Conservation (phyloP, 1,140 invertebrate species). For the Monomorium pharaonis region DNA sequence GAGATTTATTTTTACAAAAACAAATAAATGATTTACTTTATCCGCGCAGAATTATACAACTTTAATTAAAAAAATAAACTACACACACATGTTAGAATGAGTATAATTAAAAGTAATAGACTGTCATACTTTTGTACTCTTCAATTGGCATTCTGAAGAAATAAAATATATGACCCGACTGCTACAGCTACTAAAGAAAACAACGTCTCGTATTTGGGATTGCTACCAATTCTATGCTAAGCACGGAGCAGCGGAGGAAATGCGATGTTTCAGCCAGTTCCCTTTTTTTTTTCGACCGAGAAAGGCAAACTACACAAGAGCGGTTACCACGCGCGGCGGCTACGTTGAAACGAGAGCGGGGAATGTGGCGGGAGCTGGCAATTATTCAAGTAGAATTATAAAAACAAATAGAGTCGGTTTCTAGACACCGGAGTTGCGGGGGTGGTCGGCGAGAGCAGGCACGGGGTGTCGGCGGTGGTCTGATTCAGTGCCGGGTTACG, state of each 20-base stretch:
- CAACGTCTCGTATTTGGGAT: constrained; percentile 16
- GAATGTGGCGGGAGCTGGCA: constrained; percentile 63
- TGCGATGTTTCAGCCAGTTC: constrained; percentile 46
- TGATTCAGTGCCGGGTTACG: constrained; percentile 73
- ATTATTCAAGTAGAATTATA: constrained; percentile 81
- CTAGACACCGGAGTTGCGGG: constrained; percentile 51
- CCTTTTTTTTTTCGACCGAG: neutral
- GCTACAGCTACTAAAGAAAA: neutral
- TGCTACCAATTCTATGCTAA: constrained; percentile 8
- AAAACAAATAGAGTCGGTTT: constrained; percentile 79
- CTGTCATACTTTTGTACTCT: neutral
- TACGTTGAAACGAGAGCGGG: neutral
- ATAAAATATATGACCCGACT: neutral
- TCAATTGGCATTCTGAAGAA: neutral
- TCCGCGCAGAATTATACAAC: neutral
- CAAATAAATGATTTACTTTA: neutral
- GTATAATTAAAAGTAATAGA: neutral
- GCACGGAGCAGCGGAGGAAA: neutral
- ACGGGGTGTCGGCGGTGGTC: constrained; percentile 66
- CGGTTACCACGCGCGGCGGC: constrained; percentile 46
- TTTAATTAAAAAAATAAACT: neutral
- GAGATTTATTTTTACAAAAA: neutral
- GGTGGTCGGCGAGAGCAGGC: constrained; percentile 55
- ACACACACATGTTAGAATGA: neutral
- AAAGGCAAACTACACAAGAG: constrained; percentile 28